A percentile compares a stretch with the other conserved stretches of the same genome.
These are phyloP conservation scores for Ditula angustiorana DNA, from an alignment of 2,888 invertebrate genomes.

Conservation along the genomic window DNA sequence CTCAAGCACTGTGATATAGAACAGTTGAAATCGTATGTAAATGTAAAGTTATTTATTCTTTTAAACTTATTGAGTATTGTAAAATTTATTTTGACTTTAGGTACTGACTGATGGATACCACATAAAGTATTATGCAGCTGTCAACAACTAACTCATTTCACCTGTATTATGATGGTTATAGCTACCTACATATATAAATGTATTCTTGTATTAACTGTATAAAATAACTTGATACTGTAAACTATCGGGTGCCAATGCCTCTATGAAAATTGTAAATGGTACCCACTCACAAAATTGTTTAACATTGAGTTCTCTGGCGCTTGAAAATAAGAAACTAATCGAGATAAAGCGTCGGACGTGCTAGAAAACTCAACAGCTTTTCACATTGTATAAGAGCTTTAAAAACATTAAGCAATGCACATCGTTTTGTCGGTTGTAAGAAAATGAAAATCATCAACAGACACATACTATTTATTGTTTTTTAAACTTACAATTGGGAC, in stretches of 20 bases:
- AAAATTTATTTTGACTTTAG: constrained; percentile 11
- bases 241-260: background rate
- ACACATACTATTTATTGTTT: no score
- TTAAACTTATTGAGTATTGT: background rate
- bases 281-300: background rate
- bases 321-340: background rate
- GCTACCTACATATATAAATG: constrained; percentile 20
- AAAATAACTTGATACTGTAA: constrained; percentile 2
- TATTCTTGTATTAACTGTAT: constrained; percentile 11
- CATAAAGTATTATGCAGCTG: constrained; percentile 14
- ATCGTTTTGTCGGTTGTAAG: background rate
- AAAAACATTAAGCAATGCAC: background rate
- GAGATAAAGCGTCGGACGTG: background rate
- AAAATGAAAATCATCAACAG: background rate
- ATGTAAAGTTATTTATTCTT: constrained; percentile 4
- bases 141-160: constrained; percentile 7
- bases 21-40: constrained; percentile 22
- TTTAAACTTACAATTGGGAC: no score
- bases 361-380: background rate
- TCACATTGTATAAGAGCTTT: background rate
- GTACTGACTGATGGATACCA: constrained; percentile 18
- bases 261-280: background rate
- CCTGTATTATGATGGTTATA: constrained; percentile 9
- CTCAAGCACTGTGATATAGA: constrained; percentile 39
- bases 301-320: background rate